These are phyloP conservation scores for Urechis unicinctus DNA, from an alignment of 2,888 invertebrate species.

Conservation along the genomic window DNA sequence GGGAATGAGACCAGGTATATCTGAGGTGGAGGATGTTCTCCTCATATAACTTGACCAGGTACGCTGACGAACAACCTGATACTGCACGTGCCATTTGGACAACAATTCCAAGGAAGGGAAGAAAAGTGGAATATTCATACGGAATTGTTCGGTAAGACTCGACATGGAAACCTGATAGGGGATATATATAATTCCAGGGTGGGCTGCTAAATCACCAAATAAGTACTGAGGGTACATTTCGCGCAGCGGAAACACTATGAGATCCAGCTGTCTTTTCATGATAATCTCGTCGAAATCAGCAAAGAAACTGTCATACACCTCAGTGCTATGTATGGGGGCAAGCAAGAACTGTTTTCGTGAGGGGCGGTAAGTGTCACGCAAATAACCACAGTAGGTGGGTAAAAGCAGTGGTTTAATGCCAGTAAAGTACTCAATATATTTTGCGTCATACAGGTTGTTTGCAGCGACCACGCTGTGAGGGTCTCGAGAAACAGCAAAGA, in stretches of 20 bases:
- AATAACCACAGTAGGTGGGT: conserved; percentile 23
- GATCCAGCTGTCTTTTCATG: conserved; percentile 12
- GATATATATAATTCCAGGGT: conserved; percentile 22
- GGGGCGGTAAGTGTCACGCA: conserved; percentile 18
- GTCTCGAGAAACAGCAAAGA: conserved; percentile 8
- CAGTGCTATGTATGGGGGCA: conserved; percentile 22
- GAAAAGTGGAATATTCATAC: conserved; percentile 24
- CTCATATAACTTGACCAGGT: conserved; percentile 18
- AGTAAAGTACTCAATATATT: conserved; percentile 26
- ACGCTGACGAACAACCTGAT: conserved; percentile 20
- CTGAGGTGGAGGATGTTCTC: conserved; percentile 6
- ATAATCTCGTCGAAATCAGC: conserved; percentile 20
- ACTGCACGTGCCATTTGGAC: conserved; percentile 22
- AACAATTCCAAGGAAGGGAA: conserved; percentile 23
- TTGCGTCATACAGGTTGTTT: conserved; percentile 26
- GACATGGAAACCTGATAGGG: conserved; percentile 27
- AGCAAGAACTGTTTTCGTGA: conserved; percentile 20
- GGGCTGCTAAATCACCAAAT: conserved; percentile 21
- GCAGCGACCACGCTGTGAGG: conserved; percentile 19
- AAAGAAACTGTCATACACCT: conserved; percentile 21
- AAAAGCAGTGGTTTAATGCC: conserved; percentile 19
- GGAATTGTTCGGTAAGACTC: conserved; percentile 24
- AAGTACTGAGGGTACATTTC: conserved; percentile 23
- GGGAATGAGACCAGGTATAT: conserved; percentile 10
- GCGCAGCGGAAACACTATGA: conserved; percentile 18